Base-by-base conservation (phyloP, 1,140 invertebrate species). In the Pogonognathellus flavescens region DNA sequence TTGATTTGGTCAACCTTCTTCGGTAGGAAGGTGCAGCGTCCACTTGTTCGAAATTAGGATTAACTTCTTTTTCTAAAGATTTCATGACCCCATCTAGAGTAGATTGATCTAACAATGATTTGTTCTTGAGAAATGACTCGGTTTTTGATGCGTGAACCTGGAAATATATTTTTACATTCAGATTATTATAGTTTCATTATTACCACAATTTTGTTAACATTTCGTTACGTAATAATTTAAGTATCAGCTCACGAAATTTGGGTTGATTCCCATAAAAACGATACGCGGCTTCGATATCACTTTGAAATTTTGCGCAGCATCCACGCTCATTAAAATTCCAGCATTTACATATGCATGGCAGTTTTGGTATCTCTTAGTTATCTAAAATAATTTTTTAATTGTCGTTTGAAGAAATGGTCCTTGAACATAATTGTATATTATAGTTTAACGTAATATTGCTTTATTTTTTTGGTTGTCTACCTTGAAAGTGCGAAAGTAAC, bases 11-110 rank as follows among this genome's bases (percentile, higher is more conserved):
- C 25, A 96, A 90, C 87, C 86, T 59, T 76, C 93, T 94, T n/a
- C 95, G 91, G 85, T 93, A 95, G 31, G 92, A 90, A 0, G 94
- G 92, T 2, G 92, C 92, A 14, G 93, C 92, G 89, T 95, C 93
- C 0, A 93, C 93, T 6, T 94, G 91, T 16, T 92, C 90, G 25
- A 92, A 89, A 85, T 93, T 92, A 0, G 95, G 94, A 16, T 92
- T 89, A 0, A 96, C 84, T 89, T 96, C 94, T 0, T 88, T 86
- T 16, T 92, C 90, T 31, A 16, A 89, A 59, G 8, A 89, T 82
- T 62, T 85, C 86, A 89, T 84, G 13, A 88, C 88, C 53, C 82
- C 82, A 60, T 84, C 66, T 10, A 89, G 14, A 9, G 84, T 84
- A 6, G 60, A 16, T 53, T n/a, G n/a, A 31, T 89, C 88, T 13